Percentiles rank a stretch among this genome's conserved stretches.
Conservation (phyloP, 2,113 vertebrate genomes). For the Dissostichus mawsoni region DNA sequence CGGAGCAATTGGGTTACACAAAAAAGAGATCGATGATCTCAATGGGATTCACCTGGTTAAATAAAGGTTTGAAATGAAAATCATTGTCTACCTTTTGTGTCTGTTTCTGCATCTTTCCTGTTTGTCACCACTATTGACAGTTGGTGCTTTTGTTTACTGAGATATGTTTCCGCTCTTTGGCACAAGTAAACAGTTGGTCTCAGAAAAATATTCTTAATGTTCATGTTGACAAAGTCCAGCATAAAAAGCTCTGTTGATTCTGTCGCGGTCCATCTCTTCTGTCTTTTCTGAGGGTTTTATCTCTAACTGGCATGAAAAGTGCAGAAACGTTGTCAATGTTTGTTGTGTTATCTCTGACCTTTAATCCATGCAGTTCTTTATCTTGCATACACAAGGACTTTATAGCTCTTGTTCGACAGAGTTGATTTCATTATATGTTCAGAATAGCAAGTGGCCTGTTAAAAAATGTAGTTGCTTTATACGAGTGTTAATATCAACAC, state of each 20-base stretch:
- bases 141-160: background rate
- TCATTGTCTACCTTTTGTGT: background rate
- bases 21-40: no score
- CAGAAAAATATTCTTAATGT: no score
- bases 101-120: constrained; percentile 12
- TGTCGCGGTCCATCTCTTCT: constrained; percentile 12
- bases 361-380: constrained; percentile 31
- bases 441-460: constrained; percentile 5
- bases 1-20: no score
- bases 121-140: constrained; percentile 10
- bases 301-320: constrained; percentile 17
- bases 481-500: background rate
- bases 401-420: constrained; percentile 20
- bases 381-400: constrained; percentile 18
- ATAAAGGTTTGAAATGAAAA: background rate
- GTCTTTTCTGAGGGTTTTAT: constrained; percentile 27
- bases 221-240: background rate
- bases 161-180: background rate
- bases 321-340: constrained; percentile 27
- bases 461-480: constrained; percentile 18
- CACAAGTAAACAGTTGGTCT: no score
- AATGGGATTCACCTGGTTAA: no score
- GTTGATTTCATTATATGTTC: constrained; percentile 17
- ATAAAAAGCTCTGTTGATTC: background rate
- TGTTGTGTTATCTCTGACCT: constrained; percentile 17